Evolutionary conservation across 2,113 vertebrate genomes (phyloP).

Genomic region (Lipotes vexillifer): DNA sequence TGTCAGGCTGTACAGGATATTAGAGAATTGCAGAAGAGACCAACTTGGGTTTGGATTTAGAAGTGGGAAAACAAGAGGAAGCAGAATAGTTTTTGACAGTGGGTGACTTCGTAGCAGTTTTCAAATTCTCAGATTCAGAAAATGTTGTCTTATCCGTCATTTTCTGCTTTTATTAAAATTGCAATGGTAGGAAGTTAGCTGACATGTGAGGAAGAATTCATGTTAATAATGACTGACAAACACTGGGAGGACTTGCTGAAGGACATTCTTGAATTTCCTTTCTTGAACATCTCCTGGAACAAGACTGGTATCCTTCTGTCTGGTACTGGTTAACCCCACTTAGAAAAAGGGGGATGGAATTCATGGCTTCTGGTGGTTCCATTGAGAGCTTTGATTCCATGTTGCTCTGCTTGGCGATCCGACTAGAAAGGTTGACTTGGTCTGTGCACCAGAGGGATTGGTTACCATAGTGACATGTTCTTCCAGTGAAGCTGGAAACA

Average conservation of each 20-base stretch:
- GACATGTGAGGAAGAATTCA: not conserved
- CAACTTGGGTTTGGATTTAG: not conserved
- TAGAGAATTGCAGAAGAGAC: not conserved
- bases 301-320: not conserved
- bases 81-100: not conserved
- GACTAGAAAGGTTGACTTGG: conserved; percentile 63
- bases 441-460: conserved; percentile 54
- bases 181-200: conserved; percentile 6
- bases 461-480: conserved; percentile 72
- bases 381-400: conserved; percentile 27
- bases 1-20: not conserved
- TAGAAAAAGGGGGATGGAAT: not conserved
- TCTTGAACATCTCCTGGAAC: not conserved
- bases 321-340: not conserved
- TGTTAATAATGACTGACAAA: not conserved
- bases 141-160: not conserved
- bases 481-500: conserved; percentile 67
- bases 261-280: conserved; percentile 4
- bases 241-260: not conserved
- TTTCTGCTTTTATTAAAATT: not conserved
- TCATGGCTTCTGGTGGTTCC: not conserved
- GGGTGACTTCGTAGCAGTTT: not conserved
- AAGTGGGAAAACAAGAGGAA: not conserved
- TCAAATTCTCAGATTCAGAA: not conserved
- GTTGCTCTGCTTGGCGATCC: conserved; percentile 33